Conservation (phyloP, 1,140 invertebrate species). For the Planococcus citri region DNA sequence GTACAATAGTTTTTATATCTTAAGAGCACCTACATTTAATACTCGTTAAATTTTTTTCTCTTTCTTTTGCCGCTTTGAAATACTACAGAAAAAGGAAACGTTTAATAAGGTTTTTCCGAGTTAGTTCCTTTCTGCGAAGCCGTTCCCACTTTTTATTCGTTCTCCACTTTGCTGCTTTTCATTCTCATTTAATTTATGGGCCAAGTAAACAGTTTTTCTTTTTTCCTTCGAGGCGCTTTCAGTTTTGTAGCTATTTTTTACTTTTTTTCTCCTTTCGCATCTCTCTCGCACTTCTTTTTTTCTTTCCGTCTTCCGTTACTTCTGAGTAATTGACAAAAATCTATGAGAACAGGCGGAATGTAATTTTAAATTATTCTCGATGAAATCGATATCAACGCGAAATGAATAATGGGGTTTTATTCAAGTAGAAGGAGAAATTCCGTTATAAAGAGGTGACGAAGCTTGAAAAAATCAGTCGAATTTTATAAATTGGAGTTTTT, state of each 20-base stretch:
- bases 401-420: too few relatives aligned
- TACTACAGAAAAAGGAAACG: neutral
- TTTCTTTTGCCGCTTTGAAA: slow-evolving; percentile 1
- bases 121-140: slow-evolving; percentile 1
- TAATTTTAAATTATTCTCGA: neutral
- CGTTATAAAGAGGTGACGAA: too few relatives aligned
- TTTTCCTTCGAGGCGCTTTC: neutral
- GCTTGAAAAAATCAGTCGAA: too few relatives aligned
- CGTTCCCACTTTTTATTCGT: slow-evolving; percentile 6
- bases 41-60: neutral
- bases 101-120: slow-evolving; percentile 16
- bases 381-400: neutral
- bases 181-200: slow-evolving; percentile 7
- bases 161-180: slow-evolving; percentile 2
- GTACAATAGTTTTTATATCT: neutral
- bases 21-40: neutral
- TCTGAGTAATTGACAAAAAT: neutral
- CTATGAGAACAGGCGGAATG: neutral
- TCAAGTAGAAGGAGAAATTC: too few relatives aligned
- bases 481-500: too few relatives aligned
- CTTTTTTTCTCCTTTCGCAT: slow-evolving; percentile 9
- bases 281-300: neutral
- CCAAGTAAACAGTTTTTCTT: slow-evolving; percentile 6
- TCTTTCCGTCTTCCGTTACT: neutral
- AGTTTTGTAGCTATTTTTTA: neutral